Evolutionary conservation across 1,140 invertebrate species (phyloP).

Genomic region (Temnothorax longispinosus): DNA sequence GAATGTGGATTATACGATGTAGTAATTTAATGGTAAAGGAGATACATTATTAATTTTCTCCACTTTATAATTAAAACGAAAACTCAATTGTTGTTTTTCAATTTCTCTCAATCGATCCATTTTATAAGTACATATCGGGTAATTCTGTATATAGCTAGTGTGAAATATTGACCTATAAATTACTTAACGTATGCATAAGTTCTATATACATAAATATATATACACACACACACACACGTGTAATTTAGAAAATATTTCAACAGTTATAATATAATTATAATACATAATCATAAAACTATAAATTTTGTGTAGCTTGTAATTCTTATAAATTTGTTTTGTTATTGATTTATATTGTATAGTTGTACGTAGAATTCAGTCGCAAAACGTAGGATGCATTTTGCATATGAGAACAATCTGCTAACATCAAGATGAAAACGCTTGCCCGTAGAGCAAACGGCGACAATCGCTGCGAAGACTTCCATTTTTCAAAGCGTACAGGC

Average conservation of each 20-base stretch:
- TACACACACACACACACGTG: neutral
- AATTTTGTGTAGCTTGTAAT: conserved; percentile 8
- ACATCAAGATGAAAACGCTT: conserved; percentile 27
- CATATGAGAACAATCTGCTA: conserved; percentile 3
- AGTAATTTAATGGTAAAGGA: neutral
- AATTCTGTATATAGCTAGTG: conserved; percentile 4
- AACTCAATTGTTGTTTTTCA: conserved; percentile 69
- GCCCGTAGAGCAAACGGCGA: conserved; percentile 29
- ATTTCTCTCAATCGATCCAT: conserved; percentile 37
- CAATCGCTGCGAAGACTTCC: conserved; percentile 50
- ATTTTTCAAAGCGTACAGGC: conserved; percentile 43
- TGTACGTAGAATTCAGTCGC: neutral
- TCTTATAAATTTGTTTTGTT: neutral
- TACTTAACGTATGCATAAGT: neutral
- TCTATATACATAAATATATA: no score
- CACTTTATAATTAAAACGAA: conserved; percentile 22
- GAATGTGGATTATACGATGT: neutral
- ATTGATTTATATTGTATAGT: neutral
- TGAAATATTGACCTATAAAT: conserved; percentile 51
- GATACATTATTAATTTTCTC: conserved; percentile 11
- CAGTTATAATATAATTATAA: no score
- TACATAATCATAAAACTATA: neutral
- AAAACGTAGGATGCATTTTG: neutral
- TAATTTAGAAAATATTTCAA: conserved; percentile 11
- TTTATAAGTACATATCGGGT: neutral